Base-by-base conservation (phyloP, 2,113 vertebrate species). In the Suricata suricatta region DNA sequence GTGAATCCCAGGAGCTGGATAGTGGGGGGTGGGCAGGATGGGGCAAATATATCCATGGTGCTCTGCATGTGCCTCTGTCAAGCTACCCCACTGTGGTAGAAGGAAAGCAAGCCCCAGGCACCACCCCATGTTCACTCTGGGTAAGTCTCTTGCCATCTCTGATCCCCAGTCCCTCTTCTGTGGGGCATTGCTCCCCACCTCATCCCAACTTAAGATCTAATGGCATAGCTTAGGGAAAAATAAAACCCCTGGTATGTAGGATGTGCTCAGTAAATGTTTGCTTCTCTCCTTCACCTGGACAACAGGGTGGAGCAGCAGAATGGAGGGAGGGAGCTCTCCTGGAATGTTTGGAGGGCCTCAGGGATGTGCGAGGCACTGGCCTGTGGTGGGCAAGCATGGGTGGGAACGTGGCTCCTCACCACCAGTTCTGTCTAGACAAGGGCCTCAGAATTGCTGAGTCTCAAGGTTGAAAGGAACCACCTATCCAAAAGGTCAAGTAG, bases 1-100 rank as follows among this genome's bases (percentile, higher is more conserved):
- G 21, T 38, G 38, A 72, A 31, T 23, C 52, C 84, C 50, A 35
- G 35, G 66, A 76, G 2, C 60, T 52, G 13, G 76, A 44, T 44
- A 23, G 2, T 60, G 5, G 21, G 17, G 5, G 1, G 27, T 17
- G 9, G 2, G 11, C 0, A 0, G 33, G 19, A 54, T 80, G 31
- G 27, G 50, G 1, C n/a, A 14, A 50, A 76, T 5, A 1, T n/a
- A 15, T 31, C 27, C 63, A 19, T 0, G 23, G n/a, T 50, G 9
- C 25, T 54, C 47, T 68, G 21, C 33, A 12, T 41, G 4, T 41
- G 5, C 7, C 38, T 79, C 35, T 83, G 23, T 89, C 19, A 29
- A 1, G 41, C 25, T 91, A 2, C 23, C n/a, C 52, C 2, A 3
- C 5, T 5, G 21, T 60, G 50, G 44, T 33, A 13, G 23, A 33